Evolutionary conservation across 2,888 invertebrate genomes (phyloP).

Genomic region (Thalpophila matura): DNA sequence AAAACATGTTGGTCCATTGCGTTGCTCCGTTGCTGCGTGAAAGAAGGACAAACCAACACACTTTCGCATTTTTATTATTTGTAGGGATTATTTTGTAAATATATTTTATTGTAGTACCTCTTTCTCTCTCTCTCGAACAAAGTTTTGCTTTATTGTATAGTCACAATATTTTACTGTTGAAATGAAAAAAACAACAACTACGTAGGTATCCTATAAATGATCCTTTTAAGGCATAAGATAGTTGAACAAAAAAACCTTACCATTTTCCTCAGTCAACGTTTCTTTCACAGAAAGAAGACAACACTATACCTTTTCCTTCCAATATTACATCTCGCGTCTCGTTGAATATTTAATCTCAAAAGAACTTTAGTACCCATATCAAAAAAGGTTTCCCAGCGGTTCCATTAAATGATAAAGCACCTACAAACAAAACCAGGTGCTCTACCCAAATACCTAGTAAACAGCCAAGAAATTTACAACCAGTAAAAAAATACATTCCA

Average conservation of each 20-base stretch:
- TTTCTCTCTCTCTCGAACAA: no score
- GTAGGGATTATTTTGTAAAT: no score
- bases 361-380: constrained; percentile 16
- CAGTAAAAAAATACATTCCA: constrained; percentile 26
- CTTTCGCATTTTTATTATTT: no score
- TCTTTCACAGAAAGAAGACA: background rate
- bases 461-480: constrained; percentile 6
- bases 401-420: constrained; percentile 21
- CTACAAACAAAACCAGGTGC: constrained; percentile 14
- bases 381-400: constrained; percentile 17
- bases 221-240: background rate
- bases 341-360: constrained; percentile 41
- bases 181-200: no score
- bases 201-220: background rate
- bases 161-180: no score
- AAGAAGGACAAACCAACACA: no score
- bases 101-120: no score
- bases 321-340: background rate
- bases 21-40: no score
- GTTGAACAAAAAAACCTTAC: background rate
- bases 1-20: no score
- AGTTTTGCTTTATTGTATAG: no score
- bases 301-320: constrained; percentile 10
- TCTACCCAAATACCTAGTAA: constrained; percentile 12
- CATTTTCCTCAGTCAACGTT: background rate